These are phyloP conservation scores for Odontamblyopus rebecca DNA, from an alignment of 2,797 vertebrate species.

Conservation along the genomic window DNA sequence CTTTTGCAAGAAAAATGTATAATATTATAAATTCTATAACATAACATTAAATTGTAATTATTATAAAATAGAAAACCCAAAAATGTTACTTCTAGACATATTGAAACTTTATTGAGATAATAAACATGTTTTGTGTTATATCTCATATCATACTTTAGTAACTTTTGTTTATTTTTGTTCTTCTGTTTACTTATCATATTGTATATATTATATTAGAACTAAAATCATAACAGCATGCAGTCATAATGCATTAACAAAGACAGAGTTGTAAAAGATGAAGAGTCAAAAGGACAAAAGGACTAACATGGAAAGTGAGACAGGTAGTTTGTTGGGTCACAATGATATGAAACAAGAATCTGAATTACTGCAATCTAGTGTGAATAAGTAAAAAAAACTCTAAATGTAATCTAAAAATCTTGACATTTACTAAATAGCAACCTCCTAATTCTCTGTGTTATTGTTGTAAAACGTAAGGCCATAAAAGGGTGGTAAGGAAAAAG, in stretches of 20 bases:
- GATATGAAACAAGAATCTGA: not conserved
- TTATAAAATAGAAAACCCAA: not conserved
- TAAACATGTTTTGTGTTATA: not conserved
- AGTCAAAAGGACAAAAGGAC: not conserved
- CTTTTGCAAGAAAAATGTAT: not conserved
- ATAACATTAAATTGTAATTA: not conserved
- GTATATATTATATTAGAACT: not conserved
- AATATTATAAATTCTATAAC: not conserved
- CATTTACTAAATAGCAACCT: not conserved
- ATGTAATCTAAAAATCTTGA: not conserved
- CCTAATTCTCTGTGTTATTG: not conserved
- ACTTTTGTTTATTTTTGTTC: not conserved
- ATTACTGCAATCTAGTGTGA: not conserved
- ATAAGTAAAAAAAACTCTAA: not conserved
- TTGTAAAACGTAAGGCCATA: slow-evolving; percentile 1
- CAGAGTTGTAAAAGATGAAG: not conserved
- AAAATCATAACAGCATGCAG: not conserved
- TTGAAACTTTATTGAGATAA: not conserved
- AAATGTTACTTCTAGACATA: not conserved
- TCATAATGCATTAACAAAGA: not conserved
- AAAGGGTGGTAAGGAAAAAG: not conserved
- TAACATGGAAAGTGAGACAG: not conserved
- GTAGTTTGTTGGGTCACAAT: not conserved
- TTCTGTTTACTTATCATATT: not conserved
- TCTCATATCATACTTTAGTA: not conserved